A percentile compares a stretch with the other conserved stretches of the same genome.
Evolutionary conservation across 2,888 invertebrate species (phyloP).

Genomic region (Heliconius cydno): DNA sequence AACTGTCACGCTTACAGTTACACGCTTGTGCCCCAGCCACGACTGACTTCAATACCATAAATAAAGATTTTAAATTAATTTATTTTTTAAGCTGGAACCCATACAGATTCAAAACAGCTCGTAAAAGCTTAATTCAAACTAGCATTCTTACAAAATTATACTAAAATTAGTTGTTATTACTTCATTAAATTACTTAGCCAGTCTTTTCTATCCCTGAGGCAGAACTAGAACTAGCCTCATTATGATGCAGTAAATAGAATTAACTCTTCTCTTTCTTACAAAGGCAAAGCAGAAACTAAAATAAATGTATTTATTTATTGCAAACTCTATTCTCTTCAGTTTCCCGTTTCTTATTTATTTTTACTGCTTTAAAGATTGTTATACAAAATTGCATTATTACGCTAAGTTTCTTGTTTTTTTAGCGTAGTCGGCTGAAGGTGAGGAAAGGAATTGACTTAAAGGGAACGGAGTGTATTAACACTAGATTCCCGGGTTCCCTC

Average conservation of each 20-base stretch:
- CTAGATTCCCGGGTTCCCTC: too few species aligned
- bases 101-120: not conserved
- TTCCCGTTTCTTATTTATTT: slow-evolving; percentile 3
- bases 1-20: too few species aligned
- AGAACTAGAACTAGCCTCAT: slow-evolving; percentile 15
- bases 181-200: slow-evolving; percentile 3
- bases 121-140: not conserved
- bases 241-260: slow-evolving; percentile 21
- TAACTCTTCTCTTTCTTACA: slow-evolving; percentile 14
- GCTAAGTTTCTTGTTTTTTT: not conserved
- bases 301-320: slow-evolving; percentile 8
- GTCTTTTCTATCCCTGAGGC: not conserved
- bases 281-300: slow-evolving; percentile 12
- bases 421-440: too few species aligned
- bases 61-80: not conserved
- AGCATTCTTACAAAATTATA: not conserved
- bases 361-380: not conserved
- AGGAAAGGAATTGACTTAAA: too few species aligned
- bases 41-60: too few species aligned
- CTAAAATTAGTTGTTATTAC: not conserved
- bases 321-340: not conserved
- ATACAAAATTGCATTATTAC: not conserved
- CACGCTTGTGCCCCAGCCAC: too few species aligned
- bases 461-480: too few species aligned
- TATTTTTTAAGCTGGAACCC: not conserved